phyloP scores from a whole-genome alignment of 1,140 invertebrate genomes.

The Pinna nobilis region DNA sequence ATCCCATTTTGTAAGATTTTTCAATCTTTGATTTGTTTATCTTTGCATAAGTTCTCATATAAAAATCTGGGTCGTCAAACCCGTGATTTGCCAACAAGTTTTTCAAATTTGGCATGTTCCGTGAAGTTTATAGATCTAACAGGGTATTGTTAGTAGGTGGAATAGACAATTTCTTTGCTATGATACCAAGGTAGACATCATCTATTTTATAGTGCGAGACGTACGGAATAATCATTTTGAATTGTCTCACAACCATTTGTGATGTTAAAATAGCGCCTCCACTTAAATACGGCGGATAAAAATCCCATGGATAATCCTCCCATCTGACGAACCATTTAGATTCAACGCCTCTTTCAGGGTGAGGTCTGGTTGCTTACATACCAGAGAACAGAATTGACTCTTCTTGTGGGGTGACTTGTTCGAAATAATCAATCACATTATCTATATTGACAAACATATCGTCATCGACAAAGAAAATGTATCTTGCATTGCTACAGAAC shows the following conservation, averaged over 20 bases:
- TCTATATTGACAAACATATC: constrained; percentile 29
- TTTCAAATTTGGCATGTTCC: too few relatives aligned
- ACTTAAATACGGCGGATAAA: constrained; percentile 22
- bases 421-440: neutral
- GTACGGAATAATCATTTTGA: constrained; percentile 28
- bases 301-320: constrained; percentile 25
- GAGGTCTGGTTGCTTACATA: neutral
- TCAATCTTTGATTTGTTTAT: too few relatives aligned
- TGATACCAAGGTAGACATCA: constrained; percentile 25
- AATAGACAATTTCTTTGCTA: constrained; percentile 27
- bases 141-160: neutral
- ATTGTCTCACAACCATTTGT: neutral
- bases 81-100: too few relatives aligned
- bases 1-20: too few relatives aligned
- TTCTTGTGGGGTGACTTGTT: neutral
- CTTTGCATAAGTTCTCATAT: too few relatives aligned
- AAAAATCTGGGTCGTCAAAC: too few relatives aligned
- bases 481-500: constrained; percentile 9
- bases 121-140: too few relatives aligned
- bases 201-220: constrained; percentile 5
- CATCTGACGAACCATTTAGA: constrained; percentile 22
- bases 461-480: constrained; percentile 28
- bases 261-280: constrained; percentile 16
- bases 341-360: neutral
- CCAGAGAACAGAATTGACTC: constrained; percentile 10